Conservation (phyloP, 2,797 vertebrate genomes). For the Enteromius viviparus region DNA sequence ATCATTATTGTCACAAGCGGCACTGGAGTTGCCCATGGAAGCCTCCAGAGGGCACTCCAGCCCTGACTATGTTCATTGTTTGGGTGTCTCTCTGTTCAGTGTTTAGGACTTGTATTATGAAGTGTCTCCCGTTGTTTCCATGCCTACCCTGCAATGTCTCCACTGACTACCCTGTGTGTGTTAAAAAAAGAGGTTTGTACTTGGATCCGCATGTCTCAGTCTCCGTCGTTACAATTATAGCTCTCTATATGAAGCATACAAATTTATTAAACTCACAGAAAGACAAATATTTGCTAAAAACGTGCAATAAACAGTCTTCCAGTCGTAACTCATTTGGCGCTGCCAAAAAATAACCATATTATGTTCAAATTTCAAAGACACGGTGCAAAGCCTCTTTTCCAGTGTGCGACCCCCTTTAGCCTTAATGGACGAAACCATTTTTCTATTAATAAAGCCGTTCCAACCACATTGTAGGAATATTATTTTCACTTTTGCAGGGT, state of each 20-base stretch:
- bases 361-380: background rate
- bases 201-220: too few species aligned
- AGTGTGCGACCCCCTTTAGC: background rate
- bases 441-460: background rate
- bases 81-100: too few species aligned
- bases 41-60: too few species aligned
- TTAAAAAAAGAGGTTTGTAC: too few species aligned
- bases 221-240: background rate
- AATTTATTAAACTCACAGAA: background rate
- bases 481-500: background rate
- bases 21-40: too few species aligned
- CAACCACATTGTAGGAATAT: background rate
- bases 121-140: too few species aligned
- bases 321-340: background rate
- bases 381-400: background rate
- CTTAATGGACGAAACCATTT: background rate
- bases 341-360: background rate
- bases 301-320: background rate
- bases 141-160: too few species aligned
- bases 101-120: too few species aligned
- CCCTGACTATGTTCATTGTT: too few species aligned
- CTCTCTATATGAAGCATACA: background rate
- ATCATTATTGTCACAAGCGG: too few species aligned
- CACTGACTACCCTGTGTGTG: background rate
- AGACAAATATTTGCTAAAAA: background rate